A percentile compares a stretch with the other conserved stretches of the same genome.
These are phyloP conservation scores for Lepidocyrtoides sp. DNA, from an alignment of 2,888 invertebrate species.

Conservation along the genomic window DNA sequence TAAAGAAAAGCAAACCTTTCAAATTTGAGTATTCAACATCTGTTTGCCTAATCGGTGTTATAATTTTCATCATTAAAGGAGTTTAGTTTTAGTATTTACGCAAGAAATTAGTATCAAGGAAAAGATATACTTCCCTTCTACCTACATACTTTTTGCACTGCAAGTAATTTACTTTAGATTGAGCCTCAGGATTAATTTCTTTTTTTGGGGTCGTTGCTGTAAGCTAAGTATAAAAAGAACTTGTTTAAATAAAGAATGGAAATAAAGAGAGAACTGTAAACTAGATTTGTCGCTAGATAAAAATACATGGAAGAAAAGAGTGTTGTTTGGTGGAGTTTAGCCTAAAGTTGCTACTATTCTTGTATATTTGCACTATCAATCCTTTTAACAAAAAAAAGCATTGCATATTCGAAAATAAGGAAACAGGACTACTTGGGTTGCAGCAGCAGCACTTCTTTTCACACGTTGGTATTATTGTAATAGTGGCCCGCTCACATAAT, in stretches of 20 bases:
- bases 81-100: not conserved
- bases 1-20: too few species aligned
- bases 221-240: not conserved
- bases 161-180: not conserved
- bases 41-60: not conserved
- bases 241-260: slow-evolving; percentile 13
- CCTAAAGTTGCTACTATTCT: not conserved
- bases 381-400: too few species aligned
- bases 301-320: not conserved
- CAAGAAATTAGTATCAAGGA: not conserved
- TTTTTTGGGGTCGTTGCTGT: not conserved
- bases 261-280: not conserved
- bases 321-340: not conserved
- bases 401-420: not conserved
- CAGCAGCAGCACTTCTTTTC: slow-evolving; percentile 9
- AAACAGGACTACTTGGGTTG: not conserved
- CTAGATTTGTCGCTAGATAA: too few species aligned
- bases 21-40: not conserved
- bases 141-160: not conserved
- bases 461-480: slow-evolving; percentile 39
- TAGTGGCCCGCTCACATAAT: slow-evolving; percentile 24
- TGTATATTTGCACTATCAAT: too few species aligned
- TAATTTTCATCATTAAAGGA: not conserved
- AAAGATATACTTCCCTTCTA: too few species aligned
- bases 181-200: not conserved